A percentile compares a stretch with the other conserved stretches of the same genome.
phyloP scores from a whole-genome alignment of 2,113 vertebrate species.

The Oxyruncus cristatus region DNA sequence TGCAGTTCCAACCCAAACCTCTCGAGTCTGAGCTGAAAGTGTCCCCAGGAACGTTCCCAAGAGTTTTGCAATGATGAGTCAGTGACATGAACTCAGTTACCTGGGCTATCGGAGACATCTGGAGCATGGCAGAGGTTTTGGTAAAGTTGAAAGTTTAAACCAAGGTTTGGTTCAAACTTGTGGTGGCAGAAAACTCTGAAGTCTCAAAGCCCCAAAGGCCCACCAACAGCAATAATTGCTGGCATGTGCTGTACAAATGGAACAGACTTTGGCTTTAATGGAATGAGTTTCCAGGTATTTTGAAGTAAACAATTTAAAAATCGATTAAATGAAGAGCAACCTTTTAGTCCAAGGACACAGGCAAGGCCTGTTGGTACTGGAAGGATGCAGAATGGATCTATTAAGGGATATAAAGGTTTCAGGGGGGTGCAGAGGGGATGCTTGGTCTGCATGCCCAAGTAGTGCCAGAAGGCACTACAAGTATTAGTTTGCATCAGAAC shows the following conservation, averaged over 20 bases:
- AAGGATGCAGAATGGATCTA: background rate
- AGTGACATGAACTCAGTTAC: background rate
- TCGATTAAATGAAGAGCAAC: background rate
- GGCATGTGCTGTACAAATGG: background rate
- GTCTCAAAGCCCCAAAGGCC: background rate
- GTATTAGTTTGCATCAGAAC: background rate
- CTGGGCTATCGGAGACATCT: background rate
- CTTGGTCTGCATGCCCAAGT: background rate
- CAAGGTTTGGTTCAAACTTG: background rate
- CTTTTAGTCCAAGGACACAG: slow-evolving; percentile 8
- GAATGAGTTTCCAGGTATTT: slow-evolving; percentile 31
- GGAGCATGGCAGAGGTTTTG: background rate
- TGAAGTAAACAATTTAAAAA: slow-evolving; percentile 44
- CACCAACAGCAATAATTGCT: background rate
- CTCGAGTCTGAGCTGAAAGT: background rate
- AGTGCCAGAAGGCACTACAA: background rate
- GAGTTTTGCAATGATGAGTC: background rate
- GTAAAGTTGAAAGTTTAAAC: background rate
- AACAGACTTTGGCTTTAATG: slow-evolving; percentile 4
- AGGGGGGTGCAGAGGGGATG: background rate
- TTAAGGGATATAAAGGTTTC: background rate
- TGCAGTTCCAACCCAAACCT: background rate
- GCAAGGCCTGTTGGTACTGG: background rate
- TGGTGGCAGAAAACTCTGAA: background rate
- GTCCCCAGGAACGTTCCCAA: background rate